Evolutionary conservation across 2,888 invertebrate genomes (phyloP).

Genomic region (Amphipyra tragopoginis): DNA sequence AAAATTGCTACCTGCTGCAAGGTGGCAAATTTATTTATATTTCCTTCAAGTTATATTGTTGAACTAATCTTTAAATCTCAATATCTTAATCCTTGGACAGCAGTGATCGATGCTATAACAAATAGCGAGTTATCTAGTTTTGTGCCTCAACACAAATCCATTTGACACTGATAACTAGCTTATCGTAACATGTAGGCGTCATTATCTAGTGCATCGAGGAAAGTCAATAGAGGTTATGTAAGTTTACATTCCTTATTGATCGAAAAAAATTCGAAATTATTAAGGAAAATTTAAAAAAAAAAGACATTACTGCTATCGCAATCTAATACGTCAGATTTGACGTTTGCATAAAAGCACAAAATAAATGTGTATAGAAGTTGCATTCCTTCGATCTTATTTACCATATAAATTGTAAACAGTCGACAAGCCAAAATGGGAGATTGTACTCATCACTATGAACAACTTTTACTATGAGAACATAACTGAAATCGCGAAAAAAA

Average conservation of each 20-base stretch:
- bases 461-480: no score
- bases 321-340: no score
- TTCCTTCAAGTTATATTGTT: constrained; percentile 52
- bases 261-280: background rate
- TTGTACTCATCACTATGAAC: no score
- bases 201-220: constrained; percentile 54
- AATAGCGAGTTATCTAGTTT: constrained; percentile 58
- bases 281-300: background rate
- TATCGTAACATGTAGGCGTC: constrained; percentile 63
- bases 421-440: no score
- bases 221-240: constrained; percentile 51
- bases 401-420: no score
- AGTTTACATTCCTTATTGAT: constrained; percentile 19
- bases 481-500: no score
- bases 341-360: no score
- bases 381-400: no score
- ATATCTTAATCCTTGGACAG: constrained; percentile 76
- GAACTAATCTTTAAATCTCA: constrained; percentile 72
- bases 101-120: constrained; percentile 76
- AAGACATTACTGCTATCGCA: no score
- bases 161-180: constrained; percentile 65
- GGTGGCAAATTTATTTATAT: constrained; percentile 40
- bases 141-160: constrained; percentile 65
- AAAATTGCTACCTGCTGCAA: constrained; percentile 37
- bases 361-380: no score